Base-by-base conservation (phyloP, 2,113 vertebrate genomes). In the Hydrochoerus hydrochaeris region DNA sequence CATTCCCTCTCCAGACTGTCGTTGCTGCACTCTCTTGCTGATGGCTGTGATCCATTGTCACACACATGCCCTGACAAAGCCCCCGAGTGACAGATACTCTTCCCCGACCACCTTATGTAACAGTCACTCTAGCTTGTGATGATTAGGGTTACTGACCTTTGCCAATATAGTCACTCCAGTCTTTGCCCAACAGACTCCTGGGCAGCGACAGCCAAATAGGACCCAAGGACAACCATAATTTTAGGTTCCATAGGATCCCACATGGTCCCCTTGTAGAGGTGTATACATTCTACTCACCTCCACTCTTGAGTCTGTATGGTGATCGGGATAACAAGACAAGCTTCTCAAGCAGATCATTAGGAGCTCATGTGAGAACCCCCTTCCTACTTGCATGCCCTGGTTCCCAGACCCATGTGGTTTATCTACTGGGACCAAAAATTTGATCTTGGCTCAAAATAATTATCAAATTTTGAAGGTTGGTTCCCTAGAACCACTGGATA, bases 361-460 rank as follows among this genome's bases (percentile, higher is more conserved):
- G 22, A 87, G 5, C 3, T 38, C 84, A 60, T 20, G 52, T 69
- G 84, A 90, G 73, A 87, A 24, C 32, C 2, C 24, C 41, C 20
- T 22, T 81, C 22, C 32, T 73, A 28, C 28, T 49, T 88, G 84
- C 13, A 60, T 35, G 4, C 38, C 0, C 67, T 78, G 32, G 32
- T 58, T 49, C 57, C 44, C 7, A 67, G 44, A 73, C 16, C 19
- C 28, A 44, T 32, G 20, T 57, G 75, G 24, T 89, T 88, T 93
- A 32, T 91, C 93, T 94, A 0, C 63, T 82, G n/a, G 4, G 30
- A 16, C 5, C 22, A 52, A 10, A 22, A 82, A 75, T 30, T 62
- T 49, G 49, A 2, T 44, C 81, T 82, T 77, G 28, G 38, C 85
- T 91, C n/a, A 82, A 73, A 85, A 22, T 90, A 85, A 97, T 57